phyloP scores from a whole-genome alignment of 2,797 vertebrate genomes.

The Epinephelus coioides region DNA sequence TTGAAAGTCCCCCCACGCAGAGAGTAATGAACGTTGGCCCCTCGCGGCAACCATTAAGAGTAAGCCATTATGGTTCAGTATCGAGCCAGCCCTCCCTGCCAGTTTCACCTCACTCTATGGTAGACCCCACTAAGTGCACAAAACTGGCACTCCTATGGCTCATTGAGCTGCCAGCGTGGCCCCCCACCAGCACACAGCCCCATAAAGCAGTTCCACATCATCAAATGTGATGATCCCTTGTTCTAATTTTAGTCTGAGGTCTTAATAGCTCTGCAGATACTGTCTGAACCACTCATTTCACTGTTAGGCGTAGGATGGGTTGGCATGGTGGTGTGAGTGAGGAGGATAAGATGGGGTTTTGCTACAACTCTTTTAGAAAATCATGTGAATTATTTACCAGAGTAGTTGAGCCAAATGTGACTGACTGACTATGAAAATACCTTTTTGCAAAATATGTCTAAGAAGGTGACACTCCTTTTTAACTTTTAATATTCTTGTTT shows the following conservation, averaged over 20 bases:
- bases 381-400: slow-evolving; percentile 22
- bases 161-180: slow-evolving; percentile 81
- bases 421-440: not conserved
- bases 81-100: slow-evolving; percentile 73
- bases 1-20: slow-evolving; percentile 63
- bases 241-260: slow-evolving; percentile 82
- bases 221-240: slow-evolving; percentile 81
- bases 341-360: not conserved
- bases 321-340: not conserved
- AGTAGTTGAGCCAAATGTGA: slow-evolving; percentile 8
- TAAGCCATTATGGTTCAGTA: slow-evolving; percentile 74
- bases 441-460: not conserved
- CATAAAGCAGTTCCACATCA: slow-evolving; percentile 84
- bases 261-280: slow-evolving; percentile 78
- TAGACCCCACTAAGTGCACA: slow-evolving; percentile 75
- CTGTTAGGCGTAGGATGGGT: slow-evolving; percentile 32
- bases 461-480: not conserved
- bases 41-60: slow-evolving; percentile 78
- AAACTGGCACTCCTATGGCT: slow-evolving; percentile 78
- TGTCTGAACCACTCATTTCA: slow-evolving; percentile 59
- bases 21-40: slow-evolving; percentile 78
- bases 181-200: slow-evolving; percentile 70
- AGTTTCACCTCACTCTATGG: slow-evolving; percentile 69
- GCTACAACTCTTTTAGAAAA: not conserved
- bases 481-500: not conserved